phyloP scores from a whole-genome alignment of 1,140 invertebrate species.

The Drosophila guanche region DNA sequence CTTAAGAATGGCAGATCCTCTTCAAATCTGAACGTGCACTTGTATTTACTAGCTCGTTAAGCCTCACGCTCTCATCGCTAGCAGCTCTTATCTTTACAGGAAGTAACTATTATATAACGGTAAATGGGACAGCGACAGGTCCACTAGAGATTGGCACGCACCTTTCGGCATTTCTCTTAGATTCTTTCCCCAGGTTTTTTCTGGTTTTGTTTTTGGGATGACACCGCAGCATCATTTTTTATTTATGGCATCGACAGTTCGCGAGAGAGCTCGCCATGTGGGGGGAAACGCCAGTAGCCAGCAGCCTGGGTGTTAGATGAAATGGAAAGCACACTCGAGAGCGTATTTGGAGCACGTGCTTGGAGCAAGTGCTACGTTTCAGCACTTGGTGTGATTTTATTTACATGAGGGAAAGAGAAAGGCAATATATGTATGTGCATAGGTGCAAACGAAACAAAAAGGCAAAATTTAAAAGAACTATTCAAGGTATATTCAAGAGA shows the following conservation, averaged over 20 bases:
- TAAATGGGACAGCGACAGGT: slow-evolving; percentile 47
- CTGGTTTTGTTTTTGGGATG: slow-evolving; percentile 29
- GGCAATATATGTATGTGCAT: neutral
- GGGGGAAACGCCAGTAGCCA: neutral
- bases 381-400: slow-evolving; percentile 74
- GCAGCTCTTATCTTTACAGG: slow-evolving; percentile 43
- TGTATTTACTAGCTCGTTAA: slow-evolving; percentile 15
- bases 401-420: slow-evolving; percentile 41
- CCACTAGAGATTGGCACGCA: slow-evolving; percentile 53
- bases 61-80: slow-evolving; percentile 55
- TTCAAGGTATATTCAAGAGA: no score
- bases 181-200: slow-evolving; percentile 20
- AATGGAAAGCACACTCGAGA: slow-evolving; percentile 79
- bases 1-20: no score
- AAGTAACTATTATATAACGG: slow-evolving; percentile 70
- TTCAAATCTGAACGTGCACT: no score
- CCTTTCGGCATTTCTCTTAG: slow-evolving; percentile 32
- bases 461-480: neutral
- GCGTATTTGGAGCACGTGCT: slow-evolving; percentile 74
- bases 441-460: slow-evolving; percentile 6
- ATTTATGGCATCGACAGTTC: slow-evolving; percentile 59
- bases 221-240: slow-evolving; percentile 66
- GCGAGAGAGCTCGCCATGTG: slow-evolving; percentile 19
- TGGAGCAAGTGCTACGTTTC: slow-evolving; percentile 49
- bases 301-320: slow-evolving; percentile 57